A percentile compares a stretch with the other conserved stretches of the same genome.
Evolutionary conservation across 2,888 invertebrate genomes (phyloP).

Genomic region (Athalia cordata): DNA sequence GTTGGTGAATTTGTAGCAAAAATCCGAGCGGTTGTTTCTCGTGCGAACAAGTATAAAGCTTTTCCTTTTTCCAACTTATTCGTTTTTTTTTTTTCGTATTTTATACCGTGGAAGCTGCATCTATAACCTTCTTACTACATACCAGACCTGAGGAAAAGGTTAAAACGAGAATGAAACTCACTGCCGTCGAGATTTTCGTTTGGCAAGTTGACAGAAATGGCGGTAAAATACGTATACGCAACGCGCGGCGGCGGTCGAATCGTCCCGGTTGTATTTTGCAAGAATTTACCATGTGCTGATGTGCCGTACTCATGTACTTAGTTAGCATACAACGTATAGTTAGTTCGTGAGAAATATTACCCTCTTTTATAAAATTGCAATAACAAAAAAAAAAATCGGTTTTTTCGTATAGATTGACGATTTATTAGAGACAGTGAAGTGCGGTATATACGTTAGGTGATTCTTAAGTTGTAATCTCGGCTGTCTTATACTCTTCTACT

Average conservation of each 20-base stretch:
- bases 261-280: conserved; percentile 31
- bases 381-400: neutral
- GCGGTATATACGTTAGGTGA: neutral
- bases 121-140: neutral
- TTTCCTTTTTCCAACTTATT: too few relatives aligned
- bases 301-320: too few relatives aligned
- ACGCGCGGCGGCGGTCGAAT: too few relatives aligned
- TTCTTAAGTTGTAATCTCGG: conserved; percentile 22
- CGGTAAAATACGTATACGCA: neutral
- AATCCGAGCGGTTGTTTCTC: too few relatives aligned
- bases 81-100: neutral
- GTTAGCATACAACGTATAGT: too few relatives aligned
- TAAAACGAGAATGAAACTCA: conserved; percentile 36
- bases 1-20: too few relatives aligned
- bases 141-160: conserved; percentile 26
- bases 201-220: conserved; percentile 38
- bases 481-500: too few relatives aligned
- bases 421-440: too few relatives aligned
- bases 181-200: conserved; percentile 21
- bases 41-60: too few relatives aligned
- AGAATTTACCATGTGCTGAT: conserved; percentile 28
- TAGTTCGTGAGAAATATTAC: conserved; percentile 12
- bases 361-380: neutral
- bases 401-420: too few relatives aligned
- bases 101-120: neutral